Base-by-base conservation (phyloP, 2,888 invertebrate genomes). In the Tachina fera region DNA sequence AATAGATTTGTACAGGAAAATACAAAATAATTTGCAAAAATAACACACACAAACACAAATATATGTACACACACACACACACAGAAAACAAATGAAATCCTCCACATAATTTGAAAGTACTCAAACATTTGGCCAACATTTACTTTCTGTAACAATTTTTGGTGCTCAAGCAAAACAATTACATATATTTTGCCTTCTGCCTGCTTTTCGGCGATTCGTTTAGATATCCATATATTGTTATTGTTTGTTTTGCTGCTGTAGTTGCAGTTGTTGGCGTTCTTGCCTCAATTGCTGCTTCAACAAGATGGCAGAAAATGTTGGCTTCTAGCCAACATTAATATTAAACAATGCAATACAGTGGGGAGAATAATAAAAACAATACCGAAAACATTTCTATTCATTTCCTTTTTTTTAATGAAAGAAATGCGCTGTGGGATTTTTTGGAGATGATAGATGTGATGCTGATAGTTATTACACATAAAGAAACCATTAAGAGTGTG, bases 291-390 rank as follows among this genome's bases (percentile, higher is more conserved):
- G 79, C 86, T 86, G 61, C 83, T 86, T 83, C 83, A 86, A 83
- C 86, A 86, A 83, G 83, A 86, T 86, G 86, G 86, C 86, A 80
- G 86, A 61, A 76, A 76, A 79, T 83, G n/a, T 78, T 86, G 87
- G 84, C 74, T 31, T 16, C 65, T 45, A 39, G 84, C 87, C 83
- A 87, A 82, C 31, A 31, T 53, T 72, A 14, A 70, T 75, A 56
- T 78, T 81, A 81, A 84, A 81, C 78, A 87, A 81, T 75, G 70
- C 53, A 83, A 77, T 11, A 22, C 60, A 61, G 39, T 47, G 63
- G 49, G 49, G 58, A 78, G 74, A 47, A 78, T 68, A 45, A 39
- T 49, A 31, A 45, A 31, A 71, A 70, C n/a, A 75, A 47, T 22
- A 60, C 49, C 80, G 76, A 72, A 8, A 49, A 53, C 56, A 70